Conservation (phyloP, 2,113 vertebrate genomes). For the Tyrannus savana region DNA sequence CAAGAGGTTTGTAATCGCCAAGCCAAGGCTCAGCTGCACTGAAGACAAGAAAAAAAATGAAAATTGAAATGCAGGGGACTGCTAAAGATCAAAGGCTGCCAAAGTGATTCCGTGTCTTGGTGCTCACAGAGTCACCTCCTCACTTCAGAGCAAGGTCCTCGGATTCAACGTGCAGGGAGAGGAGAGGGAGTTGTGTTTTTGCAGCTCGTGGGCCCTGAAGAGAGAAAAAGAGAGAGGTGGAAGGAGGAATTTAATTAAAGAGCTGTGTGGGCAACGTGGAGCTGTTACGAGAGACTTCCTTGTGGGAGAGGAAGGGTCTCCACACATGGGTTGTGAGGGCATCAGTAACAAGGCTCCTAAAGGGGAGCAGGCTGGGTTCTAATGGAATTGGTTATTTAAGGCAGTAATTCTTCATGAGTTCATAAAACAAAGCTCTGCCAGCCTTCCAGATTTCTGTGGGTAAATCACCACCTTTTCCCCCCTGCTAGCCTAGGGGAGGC, state of each 20-base stretch:
- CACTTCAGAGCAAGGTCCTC: background rate
- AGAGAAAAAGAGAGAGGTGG: background rate
- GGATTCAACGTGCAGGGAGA: background rate
- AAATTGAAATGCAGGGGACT: background rate
- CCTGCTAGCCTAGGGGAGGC: background rate
- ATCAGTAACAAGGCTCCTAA: background rate
- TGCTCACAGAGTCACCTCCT: background rate
- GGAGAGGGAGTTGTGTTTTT: background rate
- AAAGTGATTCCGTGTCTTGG: background rate
- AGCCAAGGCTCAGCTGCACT: background rate
- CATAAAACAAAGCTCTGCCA: background rate
- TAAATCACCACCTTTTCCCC: background rate
- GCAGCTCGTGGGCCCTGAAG: background rate
- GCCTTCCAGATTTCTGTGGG: background rate
- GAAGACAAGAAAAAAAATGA: background rate
- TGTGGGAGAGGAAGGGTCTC: background rate
- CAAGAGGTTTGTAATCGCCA: slow-evolving; percentile 34
- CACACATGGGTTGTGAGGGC: background rate
- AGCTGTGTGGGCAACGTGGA: background rate
- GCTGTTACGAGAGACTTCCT: background rate
- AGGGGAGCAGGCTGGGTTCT: background rate
- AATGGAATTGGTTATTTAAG: background rate
- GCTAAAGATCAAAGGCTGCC: background rate
- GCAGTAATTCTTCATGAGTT: background rate
- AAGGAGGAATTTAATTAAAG: background rate